Percentiles rank a stretch among this genome's conserved stretches.
phyloP scores from a whole-genome alignment of 2,797 vertebrate genomes.

The Coilia nasus region DNA sequence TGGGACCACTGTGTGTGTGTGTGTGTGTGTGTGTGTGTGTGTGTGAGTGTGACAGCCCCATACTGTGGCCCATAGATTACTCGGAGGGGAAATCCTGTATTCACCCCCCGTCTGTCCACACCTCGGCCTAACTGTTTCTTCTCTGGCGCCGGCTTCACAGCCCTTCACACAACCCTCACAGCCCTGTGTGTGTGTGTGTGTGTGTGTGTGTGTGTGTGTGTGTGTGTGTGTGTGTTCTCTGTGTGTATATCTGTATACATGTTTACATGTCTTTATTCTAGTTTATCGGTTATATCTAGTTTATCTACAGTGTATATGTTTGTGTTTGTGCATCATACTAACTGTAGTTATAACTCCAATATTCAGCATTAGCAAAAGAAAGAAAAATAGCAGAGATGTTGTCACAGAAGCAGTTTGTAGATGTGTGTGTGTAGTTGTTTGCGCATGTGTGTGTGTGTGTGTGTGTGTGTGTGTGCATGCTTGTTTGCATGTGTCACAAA shows the following conservation, averaged over 20 bases:
- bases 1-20: background rate
- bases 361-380: background rate
- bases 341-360: background rate
- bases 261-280: background rate
- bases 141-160: background rate
- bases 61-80: background rate
- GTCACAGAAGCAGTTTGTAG: constrained; percentile 21
- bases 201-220: constrained; percentile 20
- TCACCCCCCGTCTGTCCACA: background rate
- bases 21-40: background rate
- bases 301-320: background rate
- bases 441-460: constrained; percentile 7
- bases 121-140: background rate
- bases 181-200: background rate
- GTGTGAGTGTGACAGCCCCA: constrained; percentile 27
- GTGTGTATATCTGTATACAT: background rate
- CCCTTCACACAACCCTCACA: too few species aligned
- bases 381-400: background rate
- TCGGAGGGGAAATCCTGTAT: constrained; percentile 8
- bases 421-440: constrained; percentile 28
- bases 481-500: background rate
- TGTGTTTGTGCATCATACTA: background rate
- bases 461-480: background rate
- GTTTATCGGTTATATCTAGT: too few species aligned
- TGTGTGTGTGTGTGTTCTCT: background rate